Percentiles rank a stretch among this genome's conserved stretches.
phyloP scores from a whole-genome alignment of 2,888 invertebrate genomes.

The Himalopsyche tibetana region DNA sequence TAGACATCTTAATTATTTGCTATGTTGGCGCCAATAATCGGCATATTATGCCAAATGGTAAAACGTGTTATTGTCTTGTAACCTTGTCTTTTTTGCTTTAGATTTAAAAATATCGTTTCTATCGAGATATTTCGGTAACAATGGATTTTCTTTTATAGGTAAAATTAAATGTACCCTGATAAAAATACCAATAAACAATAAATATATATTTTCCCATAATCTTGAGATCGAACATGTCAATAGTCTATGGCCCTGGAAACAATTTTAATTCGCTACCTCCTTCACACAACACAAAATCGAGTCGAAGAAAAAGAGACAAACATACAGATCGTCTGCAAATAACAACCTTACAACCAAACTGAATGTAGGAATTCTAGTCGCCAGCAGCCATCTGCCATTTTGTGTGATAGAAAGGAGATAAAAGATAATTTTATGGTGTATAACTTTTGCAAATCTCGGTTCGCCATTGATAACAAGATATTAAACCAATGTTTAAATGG shows the following conservation, averaged over 20 bases:
- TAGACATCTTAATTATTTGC: no score
- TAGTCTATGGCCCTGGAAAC: slow-evolving; percentile 43
- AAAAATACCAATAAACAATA: slow-evolving; percentile 23
- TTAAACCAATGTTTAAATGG: slow-evolving; percentile 85
- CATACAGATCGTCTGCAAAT: slow-evolving; percentile 50
- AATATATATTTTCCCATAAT: slow-evolving; percentile 2
- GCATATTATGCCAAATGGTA: no score
- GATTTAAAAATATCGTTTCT: no score
- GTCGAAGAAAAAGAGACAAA: slow-evolving; percentile 48
- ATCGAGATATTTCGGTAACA: no score
- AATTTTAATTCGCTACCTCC: slow-evolving; percentile 42
- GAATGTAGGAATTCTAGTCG: slow-evolving; percentile 71
- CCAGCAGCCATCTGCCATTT: slow-evolving; percentile 76
- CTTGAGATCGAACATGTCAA: slow-evolving; percentile 22
- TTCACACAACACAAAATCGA: slow-evolving; percentile 41
- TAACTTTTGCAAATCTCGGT: slow-evolving; percentile 75
- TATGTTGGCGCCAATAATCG: no score
- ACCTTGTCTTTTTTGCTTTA: no score
- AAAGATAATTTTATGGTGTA: slow-evolving; percentile 79
- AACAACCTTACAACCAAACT: slow-evolving; percentile 52
- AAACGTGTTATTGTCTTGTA: no score
- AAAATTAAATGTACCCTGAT: no score
- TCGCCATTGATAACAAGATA: slow-evolving; percentile 76
- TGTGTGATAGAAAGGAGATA: slow-evolving; percentile 78
- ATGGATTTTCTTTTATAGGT: no score